Evolutionary conservation across 1,140 invertebrate species (phyloP).

Genomic region (Aphis gossypii): DNA sequence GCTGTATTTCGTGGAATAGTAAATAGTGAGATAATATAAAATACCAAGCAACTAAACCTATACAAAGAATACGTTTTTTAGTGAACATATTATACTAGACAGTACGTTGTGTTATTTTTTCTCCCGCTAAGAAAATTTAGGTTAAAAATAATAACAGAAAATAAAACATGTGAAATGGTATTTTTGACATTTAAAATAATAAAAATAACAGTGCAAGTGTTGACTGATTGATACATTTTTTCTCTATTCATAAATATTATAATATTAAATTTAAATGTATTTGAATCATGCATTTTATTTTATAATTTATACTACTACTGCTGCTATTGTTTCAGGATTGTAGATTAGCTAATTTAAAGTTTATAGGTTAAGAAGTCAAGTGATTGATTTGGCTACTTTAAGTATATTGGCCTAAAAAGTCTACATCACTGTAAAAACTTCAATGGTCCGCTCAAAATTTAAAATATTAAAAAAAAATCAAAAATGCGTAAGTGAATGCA

Average conservation of each 20-base stretch:
- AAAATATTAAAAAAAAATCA: neutral
- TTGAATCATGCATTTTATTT: neutral
- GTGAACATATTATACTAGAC: neutral
- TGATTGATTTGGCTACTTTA: neutral
- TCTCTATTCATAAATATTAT: neutral
- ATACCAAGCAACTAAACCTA: neutral
- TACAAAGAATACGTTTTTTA: neutral
- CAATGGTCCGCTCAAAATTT: neutral
- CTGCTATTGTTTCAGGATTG: neutral
- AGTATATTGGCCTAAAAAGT: no score
- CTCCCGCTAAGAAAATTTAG: neutral
- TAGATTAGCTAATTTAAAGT: neutral
- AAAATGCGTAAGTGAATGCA: neutral
- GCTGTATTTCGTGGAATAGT: neutral
- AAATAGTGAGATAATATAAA: neutral
- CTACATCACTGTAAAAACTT: no score
- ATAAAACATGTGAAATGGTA: neutral
- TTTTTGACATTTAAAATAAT: neutral
- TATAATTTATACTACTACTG: neutral
- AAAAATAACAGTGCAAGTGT: neutral
- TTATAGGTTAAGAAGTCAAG: neutral
- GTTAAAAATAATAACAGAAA: constrained; percentile 35
- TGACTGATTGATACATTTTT: neutral
- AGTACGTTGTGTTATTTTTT: neutral
- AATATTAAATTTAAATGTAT: neutral